These are phyloP conservation scores for Sebastes ruberrimus DNA, from an alignment of 2,797 vertebrate genomes.

Conservation along the genomic window DNA sequence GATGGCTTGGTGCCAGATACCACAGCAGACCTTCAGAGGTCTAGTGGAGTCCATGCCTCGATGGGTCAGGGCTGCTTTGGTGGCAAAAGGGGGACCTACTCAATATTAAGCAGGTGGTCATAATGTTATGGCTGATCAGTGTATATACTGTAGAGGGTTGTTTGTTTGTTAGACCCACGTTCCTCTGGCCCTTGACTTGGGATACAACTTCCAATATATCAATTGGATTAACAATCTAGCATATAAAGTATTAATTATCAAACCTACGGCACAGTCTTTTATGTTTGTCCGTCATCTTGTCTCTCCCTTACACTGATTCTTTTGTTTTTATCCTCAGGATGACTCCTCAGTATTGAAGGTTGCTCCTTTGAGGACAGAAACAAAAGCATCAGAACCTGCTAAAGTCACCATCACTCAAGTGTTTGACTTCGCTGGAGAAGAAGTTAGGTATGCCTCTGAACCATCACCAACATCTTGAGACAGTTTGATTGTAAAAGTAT, in stretches of 20 bases:
- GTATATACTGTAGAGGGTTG: background rate
- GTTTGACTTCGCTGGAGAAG: constrained; percentile 97
- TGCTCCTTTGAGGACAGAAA: constrained; percentile 50
- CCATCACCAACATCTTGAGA: background rate
- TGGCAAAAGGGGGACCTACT: too few relatives aligned
- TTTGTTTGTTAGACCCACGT: background rate
- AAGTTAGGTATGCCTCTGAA: constrained; percentile 86
- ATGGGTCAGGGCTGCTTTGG: too few relatives aligned
- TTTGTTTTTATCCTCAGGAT: constrained; percentile 58
- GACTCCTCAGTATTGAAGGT: constrained; percentile 23
- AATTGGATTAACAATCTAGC: background rate
- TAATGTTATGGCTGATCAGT: too few relatives aligned
- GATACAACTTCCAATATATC: background rate
- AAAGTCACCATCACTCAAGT: constrained; percentile 94
- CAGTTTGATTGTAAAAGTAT: background rate
- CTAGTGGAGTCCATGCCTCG: too few relatives aligned
- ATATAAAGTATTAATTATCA: background rate
- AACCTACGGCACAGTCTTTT: background rate
- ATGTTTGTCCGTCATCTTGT: background rate
- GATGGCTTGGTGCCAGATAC: too few relatives aligned
- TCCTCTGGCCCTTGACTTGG: background rate
- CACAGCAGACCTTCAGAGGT: too few relatives aligned
- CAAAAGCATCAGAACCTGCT: constrained; percentile 67
- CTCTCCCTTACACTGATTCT: background rate
- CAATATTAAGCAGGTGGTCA: too few relatives aligned